Conservation (phyloP, 2,797 vertebrate species). For the Octomys mimax region DNA sequence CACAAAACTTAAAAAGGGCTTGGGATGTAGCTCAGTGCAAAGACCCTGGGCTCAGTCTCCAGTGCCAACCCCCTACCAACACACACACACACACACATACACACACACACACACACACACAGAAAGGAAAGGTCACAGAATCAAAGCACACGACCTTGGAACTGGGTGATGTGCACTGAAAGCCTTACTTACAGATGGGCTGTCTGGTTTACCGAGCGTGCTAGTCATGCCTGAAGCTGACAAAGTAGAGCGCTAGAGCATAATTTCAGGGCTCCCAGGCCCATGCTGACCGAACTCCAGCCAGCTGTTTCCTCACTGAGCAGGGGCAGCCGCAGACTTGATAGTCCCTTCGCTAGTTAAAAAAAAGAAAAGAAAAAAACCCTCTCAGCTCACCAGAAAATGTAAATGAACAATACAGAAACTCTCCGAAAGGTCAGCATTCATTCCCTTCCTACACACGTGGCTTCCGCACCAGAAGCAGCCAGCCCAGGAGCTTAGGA, state of each 20-base stretch:
- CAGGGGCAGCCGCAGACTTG: not conserved
- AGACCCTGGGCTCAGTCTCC: not conserved
- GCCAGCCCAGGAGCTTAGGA: conserved; percentile 5
- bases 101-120: not conserved
- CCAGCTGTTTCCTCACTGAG: not conserved
- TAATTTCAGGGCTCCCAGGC: not conserved
- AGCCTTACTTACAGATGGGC: not conserved
- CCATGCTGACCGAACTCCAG: not conserved
- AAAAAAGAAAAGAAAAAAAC: conserved; percentile 62
- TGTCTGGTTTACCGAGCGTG: not conserved
- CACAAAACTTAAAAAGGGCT: not conserved
- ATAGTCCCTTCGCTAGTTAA: conserved; percentile 46
- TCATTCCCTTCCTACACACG: conserved; percentile 24
- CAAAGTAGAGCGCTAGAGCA: not conserved
- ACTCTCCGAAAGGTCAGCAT: not conserved
- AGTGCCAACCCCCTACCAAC: not conserved
- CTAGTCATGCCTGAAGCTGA: not conserved
- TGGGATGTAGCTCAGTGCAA: not conserved
- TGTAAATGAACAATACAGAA: conserved; percentile 53
- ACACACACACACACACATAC: not conserved
- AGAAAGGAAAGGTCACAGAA: not conserved
- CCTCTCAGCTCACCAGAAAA: conserved; percentile 53
- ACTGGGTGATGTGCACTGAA: not conserved
- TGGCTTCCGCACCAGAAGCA: not conserved
- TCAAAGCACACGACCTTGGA: not conserved